These are phyloP conservation scores for Tipula vernalis DNA, from an alignment of 2,888 invertebrate species.

Conservation along the genomic window DNA sequence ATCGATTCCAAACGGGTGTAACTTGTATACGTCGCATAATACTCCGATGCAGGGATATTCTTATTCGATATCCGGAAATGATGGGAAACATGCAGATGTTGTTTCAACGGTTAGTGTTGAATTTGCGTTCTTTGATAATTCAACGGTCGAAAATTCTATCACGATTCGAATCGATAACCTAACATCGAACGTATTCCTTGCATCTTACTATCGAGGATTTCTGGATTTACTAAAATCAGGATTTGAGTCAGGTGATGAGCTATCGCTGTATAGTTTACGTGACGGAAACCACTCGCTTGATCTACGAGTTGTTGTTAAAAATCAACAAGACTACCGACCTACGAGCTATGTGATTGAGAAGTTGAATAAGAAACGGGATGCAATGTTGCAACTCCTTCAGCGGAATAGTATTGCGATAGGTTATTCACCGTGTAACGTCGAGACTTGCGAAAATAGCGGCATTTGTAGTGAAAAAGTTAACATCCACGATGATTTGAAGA, in stretches of 20 bases:
- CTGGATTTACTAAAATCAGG: conserved; percentile 56
- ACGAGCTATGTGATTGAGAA: conserved; percentile 52
- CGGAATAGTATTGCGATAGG: conserved; percentile 50
- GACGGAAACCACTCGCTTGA: conserved; percentile 48
- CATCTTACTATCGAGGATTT: conserved; percentile 59
- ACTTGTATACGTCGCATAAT: conserved; percentile 60
- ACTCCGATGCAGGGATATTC: conserved; percentile 61
- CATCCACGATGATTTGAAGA: conserved; percentile 55
- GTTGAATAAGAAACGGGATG: conserved; percentile 49
- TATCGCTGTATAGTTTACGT: conserved; percentile 61
- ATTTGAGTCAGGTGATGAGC: conserved; percentile 48
- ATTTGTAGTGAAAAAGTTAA: conserved; percentile 57
- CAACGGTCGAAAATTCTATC: conserved; percentile 70
- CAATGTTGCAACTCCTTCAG: conserved; percentile 50
- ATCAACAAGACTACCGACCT: conserved; percentile 45
- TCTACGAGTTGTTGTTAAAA: conserved; percentile 54
- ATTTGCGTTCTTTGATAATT: conserved; percentile 66
- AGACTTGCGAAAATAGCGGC: conserved; percentile 67
- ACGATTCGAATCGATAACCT: conserved; percentile 62
- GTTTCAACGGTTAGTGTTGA: conserved; percentile 75
- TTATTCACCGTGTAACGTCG: conserved; percentile 61
- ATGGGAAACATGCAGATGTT: conserved; percentile 78
- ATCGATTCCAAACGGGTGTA: conserved; percentile 63
- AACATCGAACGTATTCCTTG: conserved; percentile 62
- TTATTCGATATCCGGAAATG: conserved; percentile 73